Conservation (phyloP, 2,888 invertebrate species). For the Phengaris alcon region DNA sequence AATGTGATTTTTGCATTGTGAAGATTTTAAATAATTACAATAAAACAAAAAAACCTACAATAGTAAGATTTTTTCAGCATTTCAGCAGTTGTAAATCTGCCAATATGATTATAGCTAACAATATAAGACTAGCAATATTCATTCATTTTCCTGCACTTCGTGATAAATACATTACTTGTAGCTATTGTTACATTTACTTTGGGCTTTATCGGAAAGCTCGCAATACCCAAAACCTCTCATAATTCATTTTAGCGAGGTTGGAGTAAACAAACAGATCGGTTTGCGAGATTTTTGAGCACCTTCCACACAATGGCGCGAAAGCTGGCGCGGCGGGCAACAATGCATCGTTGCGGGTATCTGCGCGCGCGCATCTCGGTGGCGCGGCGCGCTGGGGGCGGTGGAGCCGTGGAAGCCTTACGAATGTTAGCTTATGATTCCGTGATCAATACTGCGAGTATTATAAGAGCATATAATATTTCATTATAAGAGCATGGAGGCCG, state of each 20-base stretch:
- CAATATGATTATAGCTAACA: not conserved
- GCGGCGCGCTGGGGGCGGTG: constrained; percentile 71
- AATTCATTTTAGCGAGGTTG: constrained; percentile 51
- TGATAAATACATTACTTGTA: not conserved
- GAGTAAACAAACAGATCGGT: constrained; percentile 75
- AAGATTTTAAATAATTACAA: not conserved
- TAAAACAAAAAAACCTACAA: not conserved
- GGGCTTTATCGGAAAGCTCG: constrained; percentile 8
- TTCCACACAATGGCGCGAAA: constrained; percentile 76
- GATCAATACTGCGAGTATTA: not conserved
- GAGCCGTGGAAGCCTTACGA: constrained; percentile 53
- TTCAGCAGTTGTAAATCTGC: not conserved
- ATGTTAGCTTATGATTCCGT: constrained; percentile 29
- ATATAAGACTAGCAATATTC: not conserved
- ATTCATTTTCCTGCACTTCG: not conserved
- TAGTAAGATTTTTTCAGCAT: not conserved
- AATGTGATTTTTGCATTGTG: constrained; percentile 42
- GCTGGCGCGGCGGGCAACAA: constrained; percentile 74
- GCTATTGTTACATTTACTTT: constrained; percentile 3
- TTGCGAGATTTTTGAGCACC: constrained; percentile 66
- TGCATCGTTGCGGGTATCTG: constrained; percentile 69
- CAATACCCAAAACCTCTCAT: constrained; percentile 40
- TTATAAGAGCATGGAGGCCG: not conserved
- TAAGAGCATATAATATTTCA: not conserved
- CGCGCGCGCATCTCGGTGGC: constrained; percentile 72